phyloP scores from a whole-genome alignment of 2,797 vertebrate species.

The Galaxias olidus region DNA sequence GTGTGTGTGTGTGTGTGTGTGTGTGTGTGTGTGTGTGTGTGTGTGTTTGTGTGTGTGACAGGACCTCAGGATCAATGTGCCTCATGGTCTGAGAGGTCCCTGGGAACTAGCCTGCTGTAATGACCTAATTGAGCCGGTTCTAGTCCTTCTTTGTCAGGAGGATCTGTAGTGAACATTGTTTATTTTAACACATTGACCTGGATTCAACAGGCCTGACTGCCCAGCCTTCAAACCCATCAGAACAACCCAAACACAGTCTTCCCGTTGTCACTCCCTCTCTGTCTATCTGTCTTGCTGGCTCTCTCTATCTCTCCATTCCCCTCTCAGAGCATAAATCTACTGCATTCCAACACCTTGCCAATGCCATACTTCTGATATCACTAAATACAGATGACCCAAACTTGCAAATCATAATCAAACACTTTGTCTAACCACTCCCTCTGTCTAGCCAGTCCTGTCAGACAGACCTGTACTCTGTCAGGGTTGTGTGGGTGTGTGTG shows the following conservation, averaged over 20 bases:
- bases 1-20: conserved; percentile 16
- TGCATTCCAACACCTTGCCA: neutral
- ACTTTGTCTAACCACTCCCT: neutral
- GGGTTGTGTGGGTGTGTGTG: too few relatives aligned
- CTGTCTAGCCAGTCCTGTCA: neutral
- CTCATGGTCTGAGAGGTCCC: conserved; percentile 4
- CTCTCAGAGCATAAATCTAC: neutral
- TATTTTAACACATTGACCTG: conserved; percentile 18
- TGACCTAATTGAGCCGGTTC: conserved; percentile 13
- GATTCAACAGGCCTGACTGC: conserved; percentile 3
- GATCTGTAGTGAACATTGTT: conserved; percentile 23
- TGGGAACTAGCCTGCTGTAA: conserved; percentile 15
- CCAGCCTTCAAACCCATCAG: neutral
- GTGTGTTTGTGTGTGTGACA: conserved; percentile 21
- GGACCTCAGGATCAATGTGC: conserved; percentile 8
- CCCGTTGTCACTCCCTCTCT: neutral
- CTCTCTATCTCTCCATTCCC: neutral
- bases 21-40: conserved; percentile 16
- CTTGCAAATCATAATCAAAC: neutral
- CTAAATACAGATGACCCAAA: conserved; percentile 2
- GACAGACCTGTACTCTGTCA: neutral
- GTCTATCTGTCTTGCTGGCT: neutral
- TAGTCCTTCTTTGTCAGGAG: conserved; percentile 11
- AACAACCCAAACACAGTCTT: neutral
- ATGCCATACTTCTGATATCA: neutral